Evolutionary conservation across 2,797 vertebrate species (phyloP).

Genomic region (Moxostoma hubbsi): DNA sequence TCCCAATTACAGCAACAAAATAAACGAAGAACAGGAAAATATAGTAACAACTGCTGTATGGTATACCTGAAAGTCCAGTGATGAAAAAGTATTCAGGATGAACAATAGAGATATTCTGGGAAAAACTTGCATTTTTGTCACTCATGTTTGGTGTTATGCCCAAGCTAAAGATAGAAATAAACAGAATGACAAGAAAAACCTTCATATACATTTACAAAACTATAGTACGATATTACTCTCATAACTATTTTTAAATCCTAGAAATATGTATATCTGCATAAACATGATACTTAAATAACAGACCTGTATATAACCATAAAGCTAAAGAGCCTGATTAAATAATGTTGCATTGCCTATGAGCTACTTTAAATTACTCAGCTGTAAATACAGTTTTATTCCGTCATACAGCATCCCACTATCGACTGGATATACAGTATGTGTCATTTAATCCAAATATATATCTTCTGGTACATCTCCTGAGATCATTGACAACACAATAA

Average conservation of each 20-base stretch:
- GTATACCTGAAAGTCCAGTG: conserved; percentile 49
- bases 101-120: conserved; percentile 41
- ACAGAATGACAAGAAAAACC: neutral
- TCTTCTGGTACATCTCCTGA: too few relatives aligned
- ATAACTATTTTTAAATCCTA: neutral
- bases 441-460: too few relatives aligned
- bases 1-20: conserved; percentile 47
- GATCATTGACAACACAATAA: too few relatives aligned
- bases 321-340: neutral
- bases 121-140: conserved; percentile 9
- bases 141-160: neutral
- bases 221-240: neutral
- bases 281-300: neutral
- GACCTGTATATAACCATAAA: neutral
- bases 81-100: conserved; percentile 56
- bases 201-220: too few relatives aligned
- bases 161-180: conserved; percentile 28
- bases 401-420: too few relatives aligned
- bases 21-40: conserved; percentile 51
- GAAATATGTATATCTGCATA: neutral
- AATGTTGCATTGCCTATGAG: neutral
- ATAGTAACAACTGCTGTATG: conserved; percentile 43
- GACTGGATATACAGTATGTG: too few relatives aligned
- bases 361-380: neutral
- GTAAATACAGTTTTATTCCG: neutral